Percentiles rank a stretch among this genome's conserved stretches.
phyloP scores from a whole-genome alignment of 2,797 vertebrate genomes.

The Dipus sagitta region DNA sequence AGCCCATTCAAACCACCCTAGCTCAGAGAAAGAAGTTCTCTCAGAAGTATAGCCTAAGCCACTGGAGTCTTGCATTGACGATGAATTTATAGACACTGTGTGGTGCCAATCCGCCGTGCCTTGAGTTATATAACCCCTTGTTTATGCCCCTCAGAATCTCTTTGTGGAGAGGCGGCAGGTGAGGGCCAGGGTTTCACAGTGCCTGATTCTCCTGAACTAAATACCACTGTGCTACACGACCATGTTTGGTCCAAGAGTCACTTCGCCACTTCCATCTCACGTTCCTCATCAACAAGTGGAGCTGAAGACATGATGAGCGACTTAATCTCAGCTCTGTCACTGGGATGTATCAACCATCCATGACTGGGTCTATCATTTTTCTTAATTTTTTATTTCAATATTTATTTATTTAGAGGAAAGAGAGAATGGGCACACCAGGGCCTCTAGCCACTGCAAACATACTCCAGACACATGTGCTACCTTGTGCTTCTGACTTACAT shows the following conservation, averaged over 20 bases:
- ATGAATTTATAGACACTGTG: neutral
- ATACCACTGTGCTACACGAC: neutral
- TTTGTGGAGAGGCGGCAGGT: neutral
- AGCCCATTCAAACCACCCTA: neutral
- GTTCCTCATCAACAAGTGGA: neutral
- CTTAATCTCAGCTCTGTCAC: neutral
- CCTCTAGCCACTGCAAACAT: no score
- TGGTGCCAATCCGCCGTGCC: neutral
- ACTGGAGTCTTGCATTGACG: neutral
- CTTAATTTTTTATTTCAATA: no score
- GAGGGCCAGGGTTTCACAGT: neutral
- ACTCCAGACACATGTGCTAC: no score
- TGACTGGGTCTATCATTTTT: neutral
- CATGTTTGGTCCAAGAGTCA: neutral
- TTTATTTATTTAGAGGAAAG: no score
- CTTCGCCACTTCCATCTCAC: neutral
- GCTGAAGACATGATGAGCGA: neutral
- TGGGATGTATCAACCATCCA: neutral
- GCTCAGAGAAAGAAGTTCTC: neutral
- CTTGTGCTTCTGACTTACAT: no score
- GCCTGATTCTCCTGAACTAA: neutral
- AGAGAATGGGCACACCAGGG: no score
- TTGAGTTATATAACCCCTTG: neutral
- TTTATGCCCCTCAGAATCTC: neutral
- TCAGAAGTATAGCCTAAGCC: neutral